Evolutionary conservation across 2,113 vertebrate species (phyloP).

Genomic region (Leucopsar rothschildi): DNA sequence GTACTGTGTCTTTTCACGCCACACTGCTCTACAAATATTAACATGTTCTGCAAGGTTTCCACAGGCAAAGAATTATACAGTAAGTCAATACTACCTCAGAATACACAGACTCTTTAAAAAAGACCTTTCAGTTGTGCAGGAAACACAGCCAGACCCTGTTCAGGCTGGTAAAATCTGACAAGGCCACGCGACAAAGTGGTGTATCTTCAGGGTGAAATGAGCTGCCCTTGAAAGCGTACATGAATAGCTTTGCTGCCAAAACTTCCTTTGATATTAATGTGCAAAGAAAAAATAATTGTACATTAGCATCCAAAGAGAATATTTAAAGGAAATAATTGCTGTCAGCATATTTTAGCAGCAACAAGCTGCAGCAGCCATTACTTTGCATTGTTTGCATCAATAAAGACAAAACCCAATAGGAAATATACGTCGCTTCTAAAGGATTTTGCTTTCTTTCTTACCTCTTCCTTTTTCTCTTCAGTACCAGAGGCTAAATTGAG

Average conservation of each 20-base stretch:
- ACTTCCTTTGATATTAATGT: constrained; percentile 22
- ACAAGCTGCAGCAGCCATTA: not conserved
- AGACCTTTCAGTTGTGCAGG: not conserved
- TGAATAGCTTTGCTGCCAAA: not conserved
- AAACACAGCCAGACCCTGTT: not conserved
- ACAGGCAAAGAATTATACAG: not conserved
- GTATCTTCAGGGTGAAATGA: not conserved
- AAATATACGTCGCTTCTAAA: not conserved
- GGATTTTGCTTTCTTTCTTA: constrained; percentile 58
- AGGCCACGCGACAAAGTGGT: not conserved
- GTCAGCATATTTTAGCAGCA: constrained; percentile 30
- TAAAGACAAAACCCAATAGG: not conserved
- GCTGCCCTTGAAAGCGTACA: not conserved
- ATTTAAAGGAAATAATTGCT: constrained; percentile 9
- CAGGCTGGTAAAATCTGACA: not conserved
- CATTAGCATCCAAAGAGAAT: constrained; percentile 5
- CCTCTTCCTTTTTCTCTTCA: constrained; percentile 76
- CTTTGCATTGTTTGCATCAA: constrained; percentile 16
- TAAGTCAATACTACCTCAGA: not conserved
- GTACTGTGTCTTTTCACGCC: not conserved
- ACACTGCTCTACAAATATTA: not conserved
- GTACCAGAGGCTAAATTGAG: constrained; percentile 26
- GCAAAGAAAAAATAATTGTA: constrained; percentile 22
- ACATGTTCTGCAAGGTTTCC: not conserved
- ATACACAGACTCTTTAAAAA: not conserved